A percentile compares a stretch with the other conserved stretches of the same genome.
Evolutionary conservation across 2,797 vertebrate species (phyloP).

Genomic region (Sebastes jordani): DNA sequence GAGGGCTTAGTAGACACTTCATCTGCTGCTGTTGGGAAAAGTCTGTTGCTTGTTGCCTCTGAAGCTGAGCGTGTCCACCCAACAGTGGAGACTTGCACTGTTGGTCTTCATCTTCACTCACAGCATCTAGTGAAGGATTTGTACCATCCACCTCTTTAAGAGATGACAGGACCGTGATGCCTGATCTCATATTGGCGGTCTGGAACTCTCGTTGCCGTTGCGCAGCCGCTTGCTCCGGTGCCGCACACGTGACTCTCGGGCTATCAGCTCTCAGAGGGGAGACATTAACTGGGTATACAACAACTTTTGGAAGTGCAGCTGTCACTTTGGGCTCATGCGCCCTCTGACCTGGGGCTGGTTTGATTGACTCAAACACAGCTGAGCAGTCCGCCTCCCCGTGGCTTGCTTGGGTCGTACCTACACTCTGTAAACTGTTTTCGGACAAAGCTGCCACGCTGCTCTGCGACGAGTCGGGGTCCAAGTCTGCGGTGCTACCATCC

Average conservation of each 20-base stretch:
- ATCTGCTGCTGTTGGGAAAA: constrained; percentile 92
- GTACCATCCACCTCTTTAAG: constrained; percentile 86
- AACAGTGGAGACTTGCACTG: constrained; percentile 82
- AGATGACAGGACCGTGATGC: constrained; percentile 78
- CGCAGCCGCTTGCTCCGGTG: constrained; percentile 84
- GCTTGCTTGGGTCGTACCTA: constrained; percentile 71
- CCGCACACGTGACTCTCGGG: constrained; percentile 85
- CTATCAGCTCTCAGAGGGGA: constrained; percentile 91
- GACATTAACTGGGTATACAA: constrained; percentile 92
- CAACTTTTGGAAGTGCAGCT: constrained; percentile 92
- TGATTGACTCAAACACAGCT: constrained; percentile 66
- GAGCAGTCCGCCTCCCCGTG: constrained; percentile 76
- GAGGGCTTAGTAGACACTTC: constrained; percentile 93
- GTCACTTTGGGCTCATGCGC: constrained; percentile 84
- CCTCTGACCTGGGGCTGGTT: constrained; percentile 76
- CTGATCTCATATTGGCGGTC: constrained; percentile 76
- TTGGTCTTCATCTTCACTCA: constrained; percentile 85
- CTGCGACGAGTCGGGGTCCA: constrained; percentile 86
- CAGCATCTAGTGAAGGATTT: constrained; percentile 79
- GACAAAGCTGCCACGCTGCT: constrained; percentile 80
- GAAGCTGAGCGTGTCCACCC: constrained; percentile 89
- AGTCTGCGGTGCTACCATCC: constrained; percentile 88
- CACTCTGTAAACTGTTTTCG: constrained; percentile 82
- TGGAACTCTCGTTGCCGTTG: constrained; percentile 90
- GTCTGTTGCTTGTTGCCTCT: constrained; percentile 97